Percentiles rank a stretch among this genome's conserved stretches.
Evolutionary conservation across 1,140 invertebrate species (phyloP).

Genomic region (Marisa cornuarietis): DNA sequence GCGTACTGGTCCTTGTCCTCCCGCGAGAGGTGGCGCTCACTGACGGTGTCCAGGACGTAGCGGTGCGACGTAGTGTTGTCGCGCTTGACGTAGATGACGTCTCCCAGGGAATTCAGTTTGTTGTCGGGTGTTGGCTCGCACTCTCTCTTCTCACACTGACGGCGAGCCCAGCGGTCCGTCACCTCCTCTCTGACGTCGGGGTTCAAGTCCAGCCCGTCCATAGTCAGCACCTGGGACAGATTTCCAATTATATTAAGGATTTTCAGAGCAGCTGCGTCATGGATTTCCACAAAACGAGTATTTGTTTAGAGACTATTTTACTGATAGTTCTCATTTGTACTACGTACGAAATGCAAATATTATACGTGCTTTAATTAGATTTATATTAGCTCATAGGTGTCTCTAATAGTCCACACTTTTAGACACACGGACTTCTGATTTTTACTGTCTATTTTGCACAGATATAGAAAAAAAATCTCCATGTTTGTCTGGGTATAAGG

Average conservation of each 20-base stretch:
- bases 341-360: neutral
- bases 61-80: conserved; percentile 24
- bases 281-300: too few species aligned
- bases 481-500: neutral
- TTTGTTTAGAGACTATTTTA: neutral
- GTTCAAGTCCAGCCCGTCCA: conserved; percentile 22
- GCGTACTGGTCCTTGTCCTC: conserved; percentile 4
- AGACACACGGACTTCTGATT: too few species aligned
- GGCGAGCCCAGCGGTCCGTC: conserved; percentile 23
- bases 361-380: neutral
- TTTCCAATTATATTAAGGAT: neutral
- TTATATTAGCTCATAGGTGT: neutral
- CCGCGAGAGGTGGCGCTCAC: neutral
- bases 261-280: neutral
- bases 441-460: too few species aligned
- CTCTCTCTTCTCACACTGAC: conserved; percentile 20
- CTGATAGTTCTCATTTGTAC: neutral
- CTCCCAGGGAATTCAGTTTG: conserved; percentile 28
- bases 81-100: conserved; percentile 31
- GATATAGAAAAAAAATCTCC: too few species aligned
- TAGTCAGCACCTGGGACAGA: conserved; percentile 24
- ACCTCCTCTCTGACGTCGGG: conserved; percentile 25
- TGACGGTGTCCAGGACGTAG: conserved; percentile 20
- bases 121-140: conserved; percentile 18
- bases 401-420: too few species aligned